Base-by-base conservation (phyloP, 2,797 vertebrate species). In the Bovichtus variegatus region DNA sequence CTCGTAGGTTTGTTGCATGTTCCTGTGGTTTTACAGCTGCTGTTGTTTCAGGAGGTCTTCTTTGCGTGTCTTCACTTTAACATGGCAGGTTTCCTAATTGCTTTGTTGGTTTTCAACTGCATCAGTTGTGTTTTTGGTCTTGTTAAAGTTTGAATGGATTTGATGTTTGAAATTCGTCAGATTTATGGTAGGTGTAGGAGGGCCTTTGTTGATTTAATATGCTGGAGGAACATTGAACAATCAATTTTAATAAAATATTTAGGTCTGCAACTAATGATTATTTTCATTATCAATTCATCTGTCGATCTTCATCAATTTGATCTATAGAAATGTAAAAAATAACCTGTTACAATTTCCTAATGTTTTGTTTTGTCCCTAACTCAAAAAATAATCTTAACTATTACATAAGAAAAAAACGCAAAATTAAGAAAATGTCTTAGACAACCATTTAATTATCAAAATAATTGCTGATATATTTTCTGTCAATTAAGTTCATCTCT, bases 1-100 rank as follows among this genome's bases (percentile, higher is more conserved):
- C 43, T 23, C 1, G 7, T 36, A 3, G 11, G 15, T 80, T 76
- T 51, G 67, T 31, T 68, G 80, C 78, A 80, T 82, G 85, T 57
- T 62, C 9, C 21, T 38, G 7, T 58, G 43, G 46, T 65, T 64
- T 73, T 41, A 29, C 63, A 58, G 57, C 50, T 51, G 12, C n/a
- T 27, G 58, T 63, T 34, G 19, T 50, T 50, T 46, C 8, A 15
- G 55, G n/a, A 71, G 8, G 34, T 70, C 6, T 49, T 70, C 6
- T 49, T 53, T 5, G 5, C 2, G 0, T 64, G 43, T 25, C 43
- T 29, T 57, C 23, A 36, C 41, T 9, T 41, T 50, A n/a, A 46
- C 68, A 59, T 55, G 71, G 13, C 34, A 3, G 18, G 13, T 65
- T 50, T 15, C 9, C n/a, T 54, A 19, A 38, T 31, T 31, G 25